Base-by-base conservation (phyloP, 2,113 vertebrate genomes). In the Zapus hudsonius region DNA sequence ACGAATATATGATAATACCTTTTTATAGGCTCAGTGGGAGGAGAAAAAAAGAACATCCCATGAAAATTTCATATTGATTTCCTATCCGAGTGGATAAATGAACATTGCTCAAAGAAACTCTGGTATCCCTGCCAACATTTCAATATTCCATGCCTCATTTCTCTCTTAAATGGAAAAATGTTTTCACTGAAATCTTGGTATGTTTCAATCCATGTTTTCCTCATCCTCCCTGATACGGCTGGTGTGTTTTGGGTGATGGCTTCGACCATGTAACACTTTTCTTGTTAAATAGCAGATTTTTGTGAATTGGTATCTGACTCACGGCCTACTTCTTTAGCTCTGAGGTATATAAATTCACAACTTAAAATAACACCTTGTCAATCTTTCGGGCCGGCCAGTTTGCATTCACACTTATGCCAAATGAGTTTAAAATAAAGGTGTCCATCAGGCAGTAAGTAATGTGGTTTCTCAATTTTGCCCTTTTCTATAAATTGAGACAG, bases 11-110 rank as follows among this genome's bases (percentile, higher is more conserved):
- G 12, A 89, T 90, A 31, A 70, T 78, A n/a, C 0, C 17, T 64
- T 94, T 95, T 92, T 63, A 31, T 81, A 74, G 84, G 20, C 1
- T 8, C 42, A 16, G 12, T 20, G 59, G 31, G 74, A 91, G 31
- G 74, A 91, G 63, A 81, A 79, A 27, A 86, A 36, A 87, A 93
- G 55, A 83, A 12, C 40, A 76, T 83, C 52, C 5, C 44, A 36
- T 90, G 81, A 92, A 92, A 94, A 76, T 67, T 90, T 91, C n/a
- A 36, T 83, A 81, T 92, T 81, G 90, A 91, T 95, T 95, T 96
- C 9, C 52, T 61, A 70, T 87, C 81, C 6, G 76, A 85, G 47
- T 85, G 33, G 33, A 84, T n/a, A 90, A 90, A 88, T 89, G 36
- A 64, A 69, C 31, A n/a, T 74, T 23, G 9, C 42, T 82, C n/a